phyloP scores from a whole-genome alignment of 2,797 vertebrate genomes.

The Sebastes aleutianus region DNA sequence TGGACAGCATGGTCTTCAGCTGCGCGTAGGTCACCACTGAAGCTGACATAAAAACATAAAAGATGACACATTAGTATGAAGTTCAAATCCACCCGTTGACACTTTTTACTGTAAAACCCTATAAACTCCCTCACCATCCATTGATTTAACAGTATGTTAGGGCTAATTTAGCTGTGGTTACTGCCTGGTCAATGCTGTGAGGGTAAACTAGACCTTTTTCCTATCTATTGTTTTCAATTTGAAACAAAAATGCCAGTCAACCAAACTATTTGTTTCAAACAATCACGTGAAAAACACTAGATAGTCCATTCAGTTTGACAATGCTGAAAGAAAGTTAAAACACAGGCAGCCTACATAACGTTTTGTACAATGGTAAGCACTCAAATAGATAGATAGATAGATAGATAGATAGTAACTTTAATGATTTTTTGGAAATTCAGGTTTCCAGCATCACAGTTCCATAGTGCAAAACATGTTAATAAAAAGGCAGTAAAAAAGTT shows the following conservation, averaged over 20 bases:
- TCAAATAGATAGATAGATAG: background rate
- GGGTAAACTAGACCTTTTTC: background rate
- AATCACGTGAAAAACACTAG: conserved; percentile 6
- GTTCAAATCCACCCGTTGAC: background rate
- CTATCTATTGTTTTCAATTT: conserved; percentile 7
- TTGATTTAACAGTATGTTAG: background rate
- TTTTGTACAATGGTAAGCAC: background rate
- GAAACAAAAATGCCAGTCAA: conserved; percentile 37
- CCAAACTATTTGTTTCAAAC: conserved; percentile 17
- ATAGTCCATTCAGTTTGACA: background rate
- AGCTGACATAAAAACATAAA: conserved; percentile 16
- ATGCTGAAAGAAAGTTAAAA: background rate
- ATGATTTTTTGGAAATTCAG: no score
- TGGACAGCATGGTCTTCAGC: conserved; percentile 77
- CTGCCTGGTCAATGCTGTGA: background rate
- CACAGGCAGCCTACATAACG: background rate
- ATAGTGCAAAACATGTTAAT: no score
- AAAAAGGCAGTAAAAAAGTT: no score
- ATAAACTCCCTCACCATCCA: conserved; percentile 15
- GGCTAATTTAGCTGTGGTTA: background rate
- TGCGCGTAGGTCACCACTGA: conserved; percentile 75
- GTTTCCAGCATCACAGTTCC: no score
- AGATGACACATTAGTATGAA: background rate
- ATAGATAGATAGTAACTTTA: no score
- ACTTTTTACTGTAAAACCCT: background rate